These are phyloP conservation scores for Onychostruthus taczanowskii DNA, from an alignment of 2,113 vertebrate species.

Conservation along the genomic window DNA sequence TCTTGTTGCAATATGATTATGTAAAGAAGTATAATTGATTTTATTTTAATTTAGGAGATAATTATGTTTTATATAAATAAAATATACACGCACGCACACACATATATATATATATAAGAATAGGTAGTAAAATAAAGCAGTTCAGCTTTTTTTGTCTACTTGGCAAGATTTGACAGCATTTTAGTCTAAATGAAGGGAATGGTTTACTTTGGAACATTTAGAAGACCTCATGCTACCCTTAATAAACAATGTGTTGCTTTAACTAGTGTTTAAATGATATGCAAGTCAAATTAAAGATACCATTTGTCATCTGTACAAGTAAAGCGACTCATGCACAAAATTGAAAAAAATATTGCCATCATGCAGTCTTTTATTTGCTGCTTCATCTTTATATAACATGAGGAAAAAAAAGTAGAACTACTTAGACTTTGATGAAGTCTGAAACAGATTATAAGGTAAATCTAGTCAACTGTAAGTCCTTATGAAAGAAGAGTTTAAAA, in stretches of 20 bases:
- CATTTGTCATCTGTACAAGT: conserved; percentile 33
- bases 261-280: conserved; percentile 18
- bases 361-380: background rate
- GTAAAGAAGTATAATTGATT: background rate
- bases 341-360: background rate
- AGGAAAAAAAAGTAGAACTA: background rate
- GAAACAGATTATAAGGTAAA: background rate
- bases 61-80: background rate
- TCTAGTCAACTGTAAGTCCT: conserved; percentile 23
- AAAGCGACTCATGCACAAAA: conserved; percentile 28
- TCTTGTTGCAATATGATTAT: background rate
- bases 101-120: background rate
- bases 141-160: background rate
- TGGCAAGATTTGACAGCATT: conserved; percentile 47
- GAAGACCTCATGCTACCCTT: conserved; percentile 34
- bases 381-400: conserved; percentile 9
- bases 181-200: conserved; percentile 71
- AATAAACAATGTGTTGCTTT: background rate
- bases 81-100: background rate
- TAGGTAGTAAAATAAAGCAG: background rate
- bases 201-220: conserved; percentile 64
- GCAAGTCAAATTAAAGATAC: conserved; percentile 35
- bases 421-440: background rate
- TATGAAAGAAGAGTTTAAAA: conserved; percentile 42
- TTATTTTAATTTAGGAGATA: conserved; percentile 2